Evolutionary conservation across 1,140 invertebrate species (phyloP), one percentile per base, ranked within the genome.

Genomic region (Branchinecta lindahli): DNA sequence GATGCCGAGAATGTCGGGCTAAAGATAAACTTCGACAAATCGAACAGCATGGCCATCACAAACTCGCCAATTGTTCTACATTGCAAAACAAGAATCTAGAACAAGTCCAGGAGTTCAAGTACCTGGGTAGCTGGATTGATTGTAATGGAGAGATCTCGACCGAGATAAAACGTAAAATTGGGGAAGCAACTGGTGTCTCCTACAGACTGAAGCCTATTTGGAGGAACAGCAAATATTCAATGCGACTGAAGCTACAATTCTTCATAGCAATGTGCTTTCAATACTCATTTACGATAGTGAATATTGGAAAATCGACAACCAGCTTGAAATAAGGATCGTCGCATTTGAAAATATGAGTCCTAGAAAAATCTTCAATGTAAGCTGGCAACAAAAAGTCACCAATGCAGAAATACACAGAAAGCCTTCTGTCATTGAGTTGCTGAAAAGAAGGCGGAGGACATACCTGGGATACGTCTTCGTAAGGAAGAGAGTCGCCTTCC

Each of bases 1-100:
- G 33, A 68, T 66, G 9, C 20, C 33, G 45, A 15, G 70, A 70
- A 66, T 52, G 61, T 73, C 52, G 52, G 52, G 52, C 52, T 61
- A 61, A 61, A 61, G 52, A 6, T 61, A 20, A 61, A 61, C 52
- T 15, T 61, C 18, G 52, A 61, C 52, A 61, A 61, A 61, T 61
- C 52, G 52, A 61, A 61, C 2, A 61, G 52, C 6, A 61, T 20
- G 52, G 52, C 52, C 18, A 61, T 61, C 52, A 61, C 2, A 61
- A 61, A 6, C 52, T 61, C 52, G 52, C 52, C 12, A 1, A 2
- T 61, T 61, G 52, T 61, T 61, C 18, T 61, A 2, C 2, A 61
- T 61, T 61, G 52, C 52, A 61, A 61, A 61, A 61, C 52, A 61
- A 61, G 52, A 20, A 61, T 61, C 52, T 61, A 61, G 52, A 61